These are phyloP conservation scores for Hyperoplus lanceolatus DNA, from an alignment of 2,797 vertebrate species.

Conservation along the genomic window DNA sequence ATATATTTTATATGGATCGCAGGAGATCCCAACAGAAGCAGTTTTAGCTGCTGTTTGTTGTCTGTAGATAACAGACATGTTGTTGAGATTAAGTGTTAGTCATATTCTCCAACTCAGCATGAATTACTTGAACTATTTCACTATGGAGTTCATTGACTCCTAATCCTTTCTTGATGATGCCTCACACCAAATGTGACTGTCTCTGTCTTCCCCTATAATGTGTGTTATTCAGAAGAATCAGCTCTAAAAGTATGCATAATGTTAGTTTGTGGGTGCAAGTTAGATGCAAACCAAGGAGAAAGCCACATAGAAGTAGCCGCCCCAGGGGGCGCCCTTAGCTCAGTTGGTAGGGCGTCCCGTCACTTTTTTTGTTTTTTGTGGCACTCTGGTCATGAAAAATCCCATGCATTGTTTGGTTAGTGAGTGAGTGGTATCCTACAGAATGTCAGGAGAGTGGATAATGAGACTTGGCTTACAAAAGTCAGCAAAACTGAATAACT, in stretches of 20 bases:
- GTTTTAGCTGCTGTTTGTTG: slow-evolving; percentile 14
- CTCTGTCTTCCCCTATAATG: not conserved
- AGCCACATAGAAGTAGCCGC: not conserved
- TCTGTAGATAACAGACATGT: not conserved
- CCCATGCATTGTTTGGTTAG: not conserved
- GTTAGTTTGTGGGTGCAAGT: not conserved
- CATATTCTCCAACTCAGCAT: too few species aligned
- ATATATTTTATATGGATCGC: slow-evolving; percentile 33
- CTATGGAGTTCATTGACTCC: slow-evolving; percentile 31
- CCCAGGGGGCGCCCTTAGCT: too few species aligned
- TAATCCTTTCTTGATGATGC: slow-evolving; percentile 15
- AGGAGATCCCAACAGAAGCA: not conserved
- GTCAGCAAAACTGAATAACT: not conserved
- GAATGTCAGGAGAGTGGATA: not conserved
- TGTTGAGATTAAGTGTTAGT: slow-evolving; percentile 28
- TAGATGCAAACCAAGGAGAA: not conserved
- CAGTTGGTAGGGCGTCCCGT: not conserved
- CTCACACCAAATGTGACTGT: not conserved
- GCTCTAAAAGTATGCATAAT: slow-evolving; percentile 5
- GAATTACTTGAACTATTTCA: slow-evolving; percentile 11
- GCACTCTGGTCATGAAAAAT: not conserved
- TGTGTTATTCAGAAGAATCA: not conserved
- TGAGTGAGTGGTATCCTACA: slow-evolving; percentile 29
- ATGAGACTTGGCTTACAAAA: not conserved
- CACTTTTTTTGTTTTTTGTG: slow-evolving; percentile 7